Conservation (phyloP, 2,113 vertebrate species). For the Lucifuga dentata region DNA sequence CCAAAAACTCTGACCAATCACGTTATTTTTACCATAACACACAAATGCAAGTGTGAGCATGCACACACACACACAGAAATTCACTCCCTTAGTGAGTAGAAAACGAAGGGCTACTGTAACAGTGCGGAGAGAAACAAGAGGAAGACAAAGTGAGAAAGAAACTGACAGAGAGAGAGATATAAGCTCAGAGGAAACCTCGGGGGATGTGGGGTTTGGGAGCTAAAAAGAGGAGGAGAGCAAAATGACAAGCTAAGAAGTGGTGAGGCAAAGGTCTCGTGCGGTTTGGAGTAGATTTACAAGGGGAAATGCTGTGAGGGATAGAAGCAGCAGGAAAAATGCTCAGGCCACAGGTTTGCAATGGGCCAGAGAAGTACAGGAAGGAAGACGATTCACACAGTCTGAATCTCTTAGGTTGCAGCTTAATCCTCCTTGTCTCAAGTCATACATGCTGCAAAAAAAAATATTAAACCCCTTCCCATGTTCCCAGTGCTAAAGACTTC, state of each 20-base stretch:
- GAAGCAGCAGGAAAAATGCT: constrained; percentile 53
- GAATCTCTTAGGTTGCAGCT: constrained; percentile 38
- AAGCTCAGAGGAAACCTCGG: constrained; percentile 37
- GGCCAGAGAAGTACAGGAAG: constrained; percentile 38
- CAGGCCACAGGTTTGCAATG: constrained; percentile 52
- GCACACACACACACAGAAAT: background rate
- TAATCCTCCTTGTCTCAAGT: constrained; percentile 39
- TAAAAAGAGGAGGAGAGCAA: constrained; percentile 35
- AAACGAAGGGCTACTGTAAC: constrained; percentile 24
- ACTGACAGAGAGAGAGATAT: constrained; percentile 34
- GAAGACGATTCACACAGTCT: constrained; percentile 26
- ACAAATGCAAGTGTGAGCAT: background rate
- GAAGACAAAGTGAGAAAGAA: constrained; percentile 37
- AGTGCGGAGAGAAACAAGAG: constrained; percentile 23
- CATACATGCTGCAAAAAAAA: constrained; percentile 24
- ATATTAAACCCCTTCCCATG: constrained; percentile 46
- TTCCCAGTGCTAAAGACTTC: constrained; percentile 36
- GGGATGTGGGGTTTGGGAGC: constrained; percentile 9
- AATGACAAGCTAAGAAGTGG: constrained; percentile 61
- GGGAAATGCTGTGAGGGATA: constrained; percentile 58
- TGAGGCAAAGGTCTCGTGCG: constrained; percentile 61
- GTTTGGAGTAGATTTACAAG: constrained; percentile 67
- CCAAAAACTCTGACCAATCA: background rate
- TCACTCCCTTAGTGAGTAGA: background rate
- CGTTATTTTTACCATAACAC: background rate